phyloP scores from a whole-genome alignment of 2,888 invertebrate species.

The Eupeodes latifasciatus region DNA sequence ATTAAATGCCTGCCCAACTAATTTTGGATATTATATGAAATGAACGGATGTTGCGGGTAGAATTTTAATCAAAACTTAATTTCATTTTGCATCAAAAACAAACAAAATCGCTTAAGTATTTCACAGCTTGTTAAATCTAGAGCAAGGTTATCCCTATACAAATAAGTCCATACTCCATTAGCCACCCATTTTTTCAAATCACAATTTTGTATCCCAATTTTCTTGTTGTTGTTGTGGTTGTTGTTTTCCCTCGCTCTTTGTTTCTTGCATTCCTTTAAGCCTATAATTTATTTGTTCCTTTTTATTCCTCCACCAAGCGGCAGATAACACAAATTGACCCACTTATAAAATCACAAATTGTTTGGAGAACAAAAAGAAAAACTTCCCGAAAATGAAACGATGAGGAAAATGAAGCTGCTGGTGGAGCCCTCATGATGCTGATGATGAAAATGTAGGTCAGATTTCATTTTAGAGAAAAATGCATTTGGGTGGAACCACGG shows the following conservation, averaged over 20 bases:
- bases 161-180: neutral
- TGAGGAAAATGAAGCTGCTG: neutral
- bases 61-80: slow-evolving; percentile 30
- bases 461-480: slow-evolving; percentile 2
- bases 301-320: neutral
- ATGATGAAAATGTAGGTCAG: slow-evolving; percentile 11
- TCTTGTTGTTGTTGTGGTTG: neutral
- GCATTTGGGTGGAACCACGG: neutral
- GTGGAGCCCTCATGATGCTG: no score
- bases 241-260: neutral
- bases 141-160: slow-evolving; percentile 18
- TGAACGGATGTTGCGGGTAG: slow-evolving; percentile 25
- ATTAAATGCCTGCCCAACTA: neutral
- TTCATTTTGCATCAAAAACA: neutral
- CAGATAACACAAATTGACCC: slow-evolving; percentile 10
- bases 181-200: slow-evolving; percentile 1
- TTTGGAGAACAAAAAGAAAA: slow-evolving; percentile 30
- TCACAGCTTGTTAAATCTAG: slow-evolving; percentile 18
- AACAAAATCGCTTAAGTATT: neutral
- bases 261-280: slow-evolving; percentile 1
- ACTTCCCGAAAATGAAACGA: neutral
- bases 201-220: neutral
- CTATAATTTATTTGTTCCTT: neutral
- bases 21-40: neutral
- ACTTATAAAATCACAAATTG: slow-evolving; percentile 34